A percentile compares a stretch with the other conserved stretches of the same genome.
phyloP scores from a whole-genome alignment of 1,140 invertebrate genomes.

The fruit fly (Drosophila melanogaster) region DNA sequence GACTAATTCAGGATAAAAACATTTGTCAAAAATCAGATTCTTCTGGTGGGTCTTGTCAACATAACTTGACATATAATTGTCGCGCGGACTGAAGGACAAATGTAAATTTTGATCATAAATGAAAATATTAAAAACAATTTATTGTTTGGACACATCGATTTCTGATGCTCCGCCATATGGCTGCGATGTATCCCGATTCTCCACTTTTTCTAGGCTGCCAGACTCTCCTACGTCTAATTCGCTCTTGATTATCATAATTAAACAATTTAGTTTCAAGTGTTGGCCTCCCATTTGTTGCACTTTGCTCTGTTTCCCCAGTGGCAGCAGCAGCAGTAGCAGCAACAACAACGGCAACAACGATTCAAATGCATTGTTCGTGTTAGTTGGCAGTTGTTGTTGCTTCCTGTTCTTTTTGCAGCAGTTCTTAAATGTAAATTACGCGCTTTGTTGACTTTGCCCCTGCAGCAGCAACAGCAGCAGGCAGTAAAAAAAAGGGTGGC shows the following conservation, averaged over 20 bases:
- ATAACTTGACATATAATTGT: too few species aligned
- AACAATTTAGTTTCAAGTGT: conserved; percentile 75
- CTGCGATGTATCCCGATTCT: neutral
- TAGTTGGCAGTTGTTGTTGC: conserved; percentile 55
- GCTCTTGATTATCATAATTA: conserved; percentile 77
- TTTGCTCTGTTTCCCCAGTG: conserved; percentile 49
- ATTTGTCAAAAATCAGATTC: too few species aligned
- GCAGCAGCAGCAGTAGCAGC: conserved; percentile 8
- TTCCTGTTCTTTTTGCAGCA: conserved; percentile 77
- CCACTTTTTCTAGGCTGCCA: neutral
- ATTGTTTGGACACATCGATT: neutral
- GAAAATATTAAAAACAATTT: neutral
- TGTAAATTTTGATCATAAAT: too few species aligned
- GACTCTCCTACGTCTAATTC: neutral
- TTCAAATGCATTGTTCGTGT: conserved; percentile 57
- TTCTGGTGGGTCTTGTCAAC: too few species aligned
- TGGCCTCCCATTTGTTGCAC: conserved; percentile 65
- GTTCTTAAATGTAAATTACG: conserved; percentile 81
- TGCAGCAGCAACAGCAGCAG: conserved; percentile 32
- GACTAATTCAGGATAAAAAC: too few species aligned
- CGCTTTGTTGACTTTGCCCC: conserved; percentile 75
- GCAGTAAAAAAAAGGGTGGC: neutral
- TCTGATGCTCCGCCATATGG: neutral
- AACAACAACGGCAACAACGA: conserved; percentile 9
- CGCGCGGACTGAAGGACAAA: too few species aligned